A percentile compares a stretch with the other conserved stretches of the same genome.
phyloP scores from a whole-genome alignment of 2,113 vertebrate genomes.

The Lagopus leucura region DNA sequence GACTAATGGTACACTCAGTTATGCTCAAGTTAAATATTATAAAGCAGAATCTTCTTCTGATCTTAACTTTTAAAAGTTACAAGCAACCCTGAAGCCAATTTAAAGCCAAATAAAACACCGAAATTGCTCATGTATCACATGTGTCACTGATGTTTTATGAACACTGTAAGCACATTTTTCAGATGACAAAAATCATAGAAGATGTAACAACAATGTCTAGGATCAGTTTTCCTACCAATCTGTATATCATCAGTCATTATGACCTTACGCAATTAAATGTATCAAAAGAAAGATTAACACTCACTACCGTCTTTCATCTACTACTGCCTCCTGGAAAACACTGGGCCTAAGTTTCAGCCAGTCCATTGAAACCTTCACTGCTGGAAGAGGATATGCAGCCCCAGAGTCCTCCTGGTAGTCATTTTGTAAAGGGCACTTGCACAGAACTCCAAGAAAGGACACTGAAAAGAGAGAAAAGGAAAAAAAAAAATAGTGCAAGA shows the following conservation, averaged over 20 bases:
- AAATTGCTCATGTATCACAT: not conserved
- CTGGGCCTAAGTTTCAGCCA: constrained; percentile 92
- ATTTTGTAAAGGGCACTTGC: constrained; percentile 90
- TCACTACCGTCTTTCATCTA: constrained; percentile 92
- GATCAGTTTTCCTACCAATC: not conserved
- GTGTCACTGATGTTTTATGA: not conserved
- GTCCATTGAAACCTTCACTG: constrained; percentile 97
- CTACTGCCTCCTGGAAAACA: constrained; percentile 88
- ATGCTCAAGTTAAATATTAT: not conserved
- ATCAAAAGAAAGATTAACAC: constrained; percentile 67
- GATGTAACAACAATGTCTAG: not conserved
- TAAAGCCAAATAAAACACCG: not conserved
- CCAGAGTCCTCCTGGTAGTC: constrained; percentile 88
- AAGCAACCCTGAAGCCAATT: not conserved
- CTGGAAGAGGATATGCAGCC: constrained; percentile 92
- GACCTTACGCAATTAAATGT: not conserved
- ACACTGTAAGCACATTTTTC: not conserved
- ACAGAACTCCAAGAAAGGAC: constrained; percentile 96
- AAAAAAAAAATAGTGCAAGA: not conserved
- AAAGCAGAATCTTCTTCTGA: not conserved
- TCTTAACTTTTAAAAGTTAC: not conserved
- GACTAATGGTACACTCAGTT: not conserved
- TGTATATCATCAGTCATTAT: not conserved
- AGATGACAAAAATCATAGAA: too few species aligned
- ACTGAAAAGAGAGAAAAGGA: constrained; percentile 74